Evolutionary conservation across 2,888 invertebrate genomes (phyloP), one percentile per base, ranked within the genome.

Genomic region (Caenorhabditis angaria): DNA sequence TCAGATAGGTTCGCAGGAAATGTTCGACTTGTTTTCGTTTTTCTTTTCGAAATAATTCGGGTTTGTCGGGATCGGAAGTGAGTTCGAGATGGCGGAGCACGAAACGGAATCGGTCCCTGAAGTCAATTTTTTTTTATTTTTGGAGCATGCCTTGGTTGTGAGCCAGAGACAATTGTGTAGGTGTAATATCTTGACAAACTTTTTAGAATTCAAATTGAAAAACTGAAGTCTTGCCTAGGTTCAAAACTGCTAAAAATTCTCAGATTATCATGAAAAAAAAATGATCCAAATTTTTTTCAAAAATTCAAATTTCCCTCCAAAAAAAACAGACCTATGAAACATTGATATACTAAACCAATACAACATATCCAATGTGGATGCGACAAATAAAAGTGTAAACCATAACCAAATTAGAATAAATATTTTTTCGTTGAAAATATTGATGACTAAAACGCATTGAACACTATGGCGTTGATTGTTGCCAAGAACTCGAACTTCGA

Each of bases 401-500:
- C 86, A 86, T 24, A 86, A 76, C 87, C 87, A 87, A 20, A 87
- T 78, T 22, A 87, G 73, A 53, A 87, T 87, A 76, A 87, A 87
- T 27, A 86, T 87, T 74, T 82, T 82, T 65, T 86, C 86, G 76
- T 86, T 86, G 80, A 86, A 86, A 32, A 87, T 87, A 76, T 87
- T 87, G 62, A 87, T 87, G 24, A 87, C 87, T 10, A 87, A 77
- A 10, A 87, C 87, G 66, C 87, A 87, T 77, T 86, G 86, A 1
- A 86, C 86, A 25, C 82, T 82, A 64, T 86, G 86, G 47, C 87
- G 65, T 67, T 87, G 86, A 51, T 81, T 86, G 78, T 87, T 86
- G 20, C 87, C 87, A 14, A 87, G 78, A 1, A 87, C 87, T 25
- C 87, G 83, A 18, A 87, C 85, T 78, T 87, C 87, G 68, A 87